These are phyloP conservation scores for Xyrauchen texanus DNA, from an alignment of 2,113 vertebrate genomes.

Conservation along the genomic window DNA sequence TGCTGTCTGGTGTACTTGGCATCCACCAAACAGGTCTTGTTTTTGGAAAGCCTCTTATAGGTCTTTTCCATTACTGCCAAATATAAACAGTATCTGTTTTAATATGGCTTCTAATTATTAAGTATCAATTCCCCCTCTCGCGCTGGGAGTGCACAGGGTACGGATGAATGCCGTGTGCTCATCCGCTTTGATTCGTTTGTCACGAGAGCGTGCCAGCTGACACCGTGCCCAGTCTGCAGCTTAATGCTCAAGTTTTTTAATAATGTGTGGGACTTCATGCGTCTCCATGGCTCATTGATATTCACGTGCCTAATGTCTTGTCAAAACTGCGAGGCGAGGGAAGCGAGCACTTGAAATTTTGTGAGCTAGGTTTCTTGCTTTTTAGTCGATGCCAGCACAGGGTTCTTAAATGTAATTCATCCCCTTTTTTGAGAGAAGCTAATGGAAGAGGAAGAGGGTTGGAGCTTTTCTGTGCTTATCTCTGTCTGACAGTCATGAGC, in stretches of 20 bases:
- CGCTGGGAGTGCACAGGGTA: conserved; percentile 67
- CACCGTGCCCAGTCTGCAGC: conserved; percentile 76
- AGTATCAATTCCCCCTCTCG: conserved; percentile 71
- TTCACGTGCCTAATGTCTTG: conserved; percentile 76
- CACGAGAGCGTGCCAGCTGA: conserved; percentile 75
- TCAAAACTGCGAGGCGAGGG: conserved; percentile 72
- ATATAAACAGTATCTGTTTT: conserved; percentile 81
- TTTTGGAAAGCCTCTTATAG: conserved; percentile 77
- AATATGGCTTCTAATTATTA: conserved; percentile 80
- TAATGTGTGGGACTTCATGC: conserved; percentile 75
- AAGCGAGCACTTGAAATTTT: conserved; percentile 72
- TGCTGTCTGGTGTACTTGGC: conserved; percentile 74
- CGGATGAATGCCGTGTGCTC: conserved; percentile 74
- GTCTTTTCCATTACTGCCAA: conserved; percentile 75
- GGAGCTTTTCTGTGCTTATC: conserved; percentile 91
- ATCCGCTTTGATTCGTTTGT: conserved; percentile 72
- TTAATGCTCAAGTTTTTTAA: conserved; percentile 77
- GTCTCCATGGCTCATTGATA: conserved; percentile 71
- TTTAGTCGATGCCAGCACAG: conserved; percentile 70
- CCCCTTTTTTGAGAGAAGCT: conserved; percentile 76
- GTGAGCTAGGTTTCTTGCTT: conserved; percentile 68
- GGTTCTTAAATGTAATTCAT: conserved; percentile 79
- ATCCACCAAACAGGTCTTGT: conserved; percentile 69
- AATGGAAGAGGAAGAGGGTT: conserved; percentile 79
- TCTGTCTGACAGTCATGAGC: conserved; percentile 98